These are phyloP conservation scores for Neomicropteryx cornuta DNA, from an alignment of 1,140 invertebrate species.

Conservation along the genomic window DNA sequence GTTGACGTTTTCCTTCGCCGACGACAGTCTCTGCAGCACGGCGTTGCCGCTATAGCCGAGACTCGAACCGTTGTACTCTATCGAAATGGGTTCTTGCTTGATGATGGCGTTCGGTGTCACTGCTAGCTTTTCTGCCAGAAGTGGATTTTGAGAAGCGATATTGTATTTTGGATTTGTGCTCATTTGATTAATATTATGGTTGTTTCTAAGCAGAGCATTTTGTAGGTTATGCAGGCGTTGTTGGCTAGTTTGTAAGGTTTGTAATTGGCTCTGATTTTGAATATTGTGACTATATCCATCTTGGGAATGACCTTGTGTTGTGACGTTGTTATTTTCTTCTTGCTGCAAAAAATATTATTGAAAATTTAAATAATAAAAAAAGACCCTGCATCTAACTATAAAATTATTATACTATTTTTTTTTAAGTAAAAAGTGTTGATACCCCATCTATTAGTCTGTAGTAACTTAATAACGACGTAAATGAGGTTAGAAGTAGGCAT, in stretches of 20 bases:
- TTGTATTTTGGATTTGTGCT: slow-evolving; percentile 57
- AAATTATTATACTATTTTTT: not conserved
- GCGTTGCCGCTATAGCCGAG: slow-evolving; percentile 37
- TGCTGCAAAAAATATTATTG: slow-evolving; percentile 24
- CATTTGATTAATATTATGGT: slow-evolving; percentile 33
- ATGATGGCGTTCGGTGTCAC: slow-evolving; percentile 42
- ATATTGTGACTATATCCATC: slow-evolving; percentile 15
- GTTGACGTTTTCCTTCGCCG: slow-evolving; percentile 34
- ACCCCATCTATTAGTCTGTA: not conserved
- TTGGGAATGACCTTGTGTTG: slow-evolving; percentile 19
- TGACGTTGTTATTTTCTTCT: slow-evolving; percentile 40
- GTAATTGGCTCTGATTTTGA: slow-evolving; percentile 11
- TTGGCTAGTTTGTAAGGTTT: too few relatives aligned
- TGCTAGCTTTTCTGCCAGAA: slow-evolving; percentile 54
- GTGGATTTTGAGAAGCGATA: slow-evolving; percentile 70
- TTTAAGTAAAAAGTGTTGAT: not conserved
- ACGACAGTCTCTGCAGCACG: slow-evolving; percentile 38
- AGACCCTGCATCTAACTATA: not conserved
- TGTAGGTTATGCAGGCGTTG: slow-evolving; percentile 32
- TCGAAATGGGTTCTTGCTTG: slow-evolving; percentile 31
- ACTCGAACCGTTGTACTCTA: slow-evolving; percentile 28
- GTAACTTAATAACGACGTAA: not conserved
- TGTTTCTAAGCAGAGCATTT: slow-evolving; percentile 30
- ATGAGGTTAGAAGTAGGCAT: too few relatives aligned
- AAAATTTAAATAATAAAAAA: not conserved